These are phyloP conservation scores for Nothobranchius furzeri DNA, from an alignment of 2,113 vertebrate genomes.

Conservation along the genomic window DNA sequence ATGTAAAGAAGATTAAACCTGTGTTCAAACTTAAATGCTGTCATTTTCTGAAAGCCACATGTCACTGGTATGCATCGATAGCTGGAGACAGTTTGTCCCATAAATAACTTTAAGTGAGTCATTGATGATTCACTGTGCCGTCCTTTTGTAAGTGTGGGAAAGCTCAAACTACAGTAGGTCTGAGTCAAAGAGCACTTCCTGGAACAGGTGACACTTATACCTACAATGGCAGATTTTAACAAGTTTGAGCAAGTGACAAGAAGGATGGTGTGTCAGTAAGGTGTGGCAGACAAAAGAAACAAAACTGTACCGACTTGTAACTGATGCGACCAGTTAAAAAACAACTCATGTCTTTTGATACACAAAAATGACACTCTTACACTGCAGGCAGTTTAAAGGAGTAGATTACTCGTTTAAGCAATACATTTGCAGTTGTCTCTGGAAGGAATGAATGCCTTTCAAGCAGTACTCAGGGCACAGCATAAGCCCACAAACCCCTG, in stretches of 20 bases:
- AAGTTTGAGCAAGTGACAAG: conserved; percentile 75
- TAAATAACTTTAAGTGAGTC: conserved; percentile 16
- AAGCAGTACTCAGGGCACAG: too few relatives aligned
- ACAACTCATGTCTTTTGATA: neutral
- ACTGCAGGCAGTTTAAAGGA: too few relatives aligned
- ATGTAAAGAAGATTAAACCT: too few relatives aligned
- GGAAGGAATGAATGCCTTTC: too few relatives aligned
- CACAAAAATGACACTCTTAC: neutral
- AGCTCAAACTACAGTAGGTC: neutral
- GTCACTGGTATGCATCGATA: neutral
- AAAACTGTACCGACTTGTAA: conserved; percentile 20
- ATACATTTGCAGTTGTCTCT: too few relatives aligned
- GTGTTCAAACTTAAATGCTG: too few relatives aligned
- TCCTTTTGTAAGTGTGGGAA: neutral
- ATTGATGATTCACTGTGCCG: conserved; percentile 25
- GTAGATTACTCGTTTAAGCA: too few relatives aligned
- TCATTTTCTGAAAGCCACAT: too few relatives aligned
- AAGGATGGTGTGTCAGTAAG: conserved; percentile 37
- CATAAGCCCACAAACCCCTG: too few relatives aligned
- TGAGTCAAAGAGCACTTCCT: conserved; percentile 35
- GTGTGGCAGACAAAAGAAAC: conserved; percentile 23
- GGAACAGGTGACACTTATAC: conserved; percentile 53
- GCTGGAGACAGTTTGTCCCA: neutral
- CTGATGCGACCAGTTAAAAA: conserved; percentile 6
- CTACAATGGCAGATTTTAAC: conserved; percentile 31